phyloP scores from a whole-genome alignment of 2,888 invertebrate genomes.

The Phyllotreta striolata region DNA sequence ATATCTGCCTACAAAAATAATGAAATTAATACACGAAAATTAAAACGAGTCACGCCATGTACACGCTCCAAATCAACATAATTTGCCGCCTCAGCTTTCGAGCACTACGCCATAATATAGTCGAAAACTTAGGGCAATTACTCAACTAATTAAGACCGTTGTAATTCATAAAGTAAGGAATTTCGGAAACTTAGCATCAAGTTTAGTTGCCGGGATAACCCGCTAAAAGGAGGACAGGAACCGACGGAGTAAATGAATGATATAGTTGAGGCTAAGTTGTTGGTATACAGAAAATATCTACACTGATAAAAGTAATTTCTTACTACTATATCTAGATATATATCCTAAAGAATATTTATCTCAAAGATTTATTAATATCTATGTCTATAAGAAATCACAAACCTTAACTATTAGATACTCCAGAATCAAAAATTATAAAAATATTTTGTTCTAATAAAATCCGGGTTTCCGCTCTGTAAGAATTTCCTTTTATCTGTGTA shows the following conservation, averaged over 20 bases:
- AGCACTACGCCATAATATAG: constrained; percentile 46
- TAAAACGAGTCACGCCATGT: constrained; percentile 6
- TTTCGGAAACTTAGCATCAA: constrained; percentile 39
- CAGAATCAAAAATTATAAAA: constrained; percentile 1
- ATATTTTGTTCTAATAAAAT: background rate
- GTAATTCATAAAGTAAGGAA: constrained; percentile 49
- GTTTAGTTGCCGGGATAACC: constrained; percentile 36
- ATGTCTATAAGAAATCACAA: too few relatives aligned
- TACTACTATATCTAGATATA: too few relatives aligned
- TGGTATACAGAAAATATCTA: constrained; percentile 26
- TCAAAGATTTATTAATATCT: too few relatives aligned
- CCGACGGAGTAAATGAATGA: constrained; percentile 31
- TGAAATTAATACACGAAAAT: background rate
- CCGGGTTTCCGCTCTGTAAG: background rate
- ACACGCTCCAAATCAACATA: constrained; percentile 37
- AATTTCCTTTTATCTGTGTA: constrained; percentile 32
- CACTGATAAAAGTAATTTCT: constrained; percentile 30
- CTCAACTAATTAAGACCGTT: constrained; percentile 51
- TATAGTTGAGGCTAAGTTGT: constrained; percentile 28
- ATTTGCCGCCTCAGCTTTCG: constrained; percentile 33
- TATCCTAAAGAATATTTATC: too few relatives aligned
- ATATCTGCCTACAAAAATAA: too few relatives aligned
- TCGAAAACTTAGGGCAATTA: constrained; percentile 49
- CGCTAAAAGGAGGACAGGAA: constrained; percentile 42
- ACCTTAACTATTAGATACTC: background rate